Evolutionary conservation across 2,113 vertebrate genomes (phyloP).

Genomic region (Blennius ocellaris): DNA sequence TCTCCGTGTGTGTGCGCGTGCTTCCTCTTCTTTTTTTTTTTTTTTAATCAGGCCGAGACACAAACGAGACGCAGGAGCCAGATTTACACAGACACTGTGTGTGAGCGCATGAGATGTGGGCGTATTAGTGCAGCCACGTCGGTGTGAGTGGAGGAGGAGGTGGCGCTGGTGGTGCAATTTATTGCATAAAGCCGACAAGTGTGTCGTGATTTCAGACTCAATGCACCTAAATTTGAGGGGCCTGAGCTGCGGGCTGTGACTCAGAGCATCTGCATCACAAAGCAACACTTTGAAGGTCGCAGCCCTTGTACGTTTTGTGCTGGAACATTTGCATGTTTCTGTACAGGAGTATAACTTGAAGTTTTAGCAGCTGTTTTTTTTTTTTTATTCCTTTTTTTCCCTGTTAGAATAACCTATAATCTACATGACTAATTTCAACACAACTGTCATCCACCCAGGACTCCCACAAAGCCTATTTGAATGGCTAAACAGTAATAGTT

Average conservation of each 20-base stretch:
- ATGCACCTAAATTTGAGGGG: not conserved
- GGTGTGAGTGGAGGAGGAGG: slow-evolving; percentile 19
- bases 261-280: slow-evolving; percentile 42
- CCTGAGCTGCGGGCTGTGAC: slow-evolving; percentile 18
- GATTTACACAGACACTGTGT: slow-evolving; percentile 16
- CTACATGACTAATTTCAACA: not conserved
- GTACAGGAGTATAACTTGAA: not conserved
- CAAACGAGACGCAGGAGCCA: not conserved
- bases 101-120: slow-evolving; percentile 35
- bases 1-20: not conserved
- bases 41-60: slow-evolving; percentile 15
- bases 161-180: slow-evolving; percentile 4
- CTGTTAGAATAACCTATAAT: too few relatives aligned
- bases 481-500: not conserved
- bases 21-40: not conserved
- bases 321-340: slow-evolving; percentile 14
- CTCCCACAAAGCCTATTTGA: not conserved
- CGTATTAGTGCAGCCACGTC: slow-evolving; percentile 33
- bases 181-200: slow-evolving; percentile 1
- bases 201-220: slow-evolving; percentile 49
- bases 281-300: slow-evolving; percentile 17
- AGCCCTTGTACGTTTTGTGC: slow-evolving; percentile 1
- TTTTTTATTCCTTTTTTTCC: too few relatives aligned
- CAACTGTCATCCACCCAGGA: too few relatives aligned
- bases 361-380: too few relatives aligned